These are phyloP conservation scores for Limonius californicus DNA, from an alignment of 1,140 invertebrate species.

Conservation along the genomic window DNA sequence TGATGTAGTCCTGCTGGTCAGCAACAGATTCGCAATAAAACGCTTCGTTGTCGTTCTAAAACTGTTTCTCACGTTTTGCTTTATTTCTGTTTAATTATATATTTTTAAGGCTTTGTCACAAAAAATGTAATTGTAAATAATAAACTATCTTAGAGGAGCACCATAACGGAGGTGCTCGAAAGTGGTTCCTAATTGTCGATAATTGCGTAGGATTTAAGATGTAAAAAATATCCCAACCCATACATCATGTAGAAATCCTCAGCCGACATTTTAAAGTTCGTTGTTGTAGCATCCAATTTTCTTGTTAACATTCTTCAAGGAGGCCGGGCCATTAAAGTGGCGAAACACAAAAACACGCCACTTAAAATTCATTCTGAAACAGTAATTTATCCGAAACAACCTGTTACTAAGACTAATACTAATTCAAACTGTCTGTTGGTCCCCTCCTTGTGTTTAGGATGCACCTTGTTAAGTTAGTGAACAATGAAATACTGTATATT, in stretches of 20 bases:
- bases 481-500: conserved; percentile 1
- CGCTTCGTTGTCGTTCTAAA: too few species aligned
- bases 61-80: too few species aligned
- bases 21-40: too few species aligned
- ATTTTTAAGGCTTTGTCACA: background rate
- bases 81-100: too few species aligned
- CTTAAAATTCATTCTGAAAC: conserved; percentile 30
- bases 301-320: conserved; percentile 12
- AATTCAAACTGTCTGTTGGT: conserved; percentile 29
- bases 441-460: conserved; percentile 19
- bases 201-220: conserved; percentile 7
- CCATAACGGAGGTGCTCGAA: background rate
- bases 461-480: conserved; percentile 8
- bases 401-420: conserved; percentile 27
- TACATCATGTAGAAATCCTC: conserved; percentile 10
- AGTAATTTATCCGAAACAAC: conserved; percentile 30
- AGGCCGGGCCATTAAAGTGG: conserved; percentile 25
- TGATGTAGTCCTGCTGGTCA: too few species aligned
- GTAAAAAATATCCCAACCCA: conserved; percentile 11
- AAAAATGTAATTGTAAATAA: background rate
- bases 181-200: conserved; percentile 10
- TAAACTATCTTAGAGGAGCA: background rate
- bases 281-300: conserved; percentile 16
- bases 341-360: conserved; percentile 31
- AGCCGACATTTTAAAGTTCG: conserved; percentile 2